A percentile compares a stretch with the other conserved stretches of the same genome.
Conservation (phyloP, 2,888 invertebrate species). For the Diarsia brunnea region DNA sequence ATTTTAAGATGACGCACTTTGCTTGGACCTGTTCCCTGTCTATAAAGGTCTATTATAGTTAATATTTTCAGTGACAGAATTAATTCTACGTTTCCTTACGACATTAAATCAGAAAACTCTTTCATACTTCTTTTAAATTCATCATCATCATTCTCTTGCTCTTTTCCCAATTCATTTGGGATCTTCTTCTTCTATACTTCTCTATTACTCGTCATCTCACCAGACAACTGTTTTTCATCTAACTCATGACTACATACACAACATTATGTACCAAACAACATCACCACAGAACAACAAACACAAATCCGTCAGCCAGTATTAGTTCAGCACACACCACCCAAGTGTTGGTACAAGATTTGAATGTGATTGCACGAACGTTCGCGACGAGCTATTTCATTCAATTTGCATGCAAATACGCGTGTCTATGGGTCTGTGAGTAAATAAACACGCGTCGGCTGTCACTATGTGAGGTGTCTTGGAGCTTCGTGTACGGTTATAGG, state of each 20-base stretch:
- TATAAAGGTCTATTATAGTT: not conserved
- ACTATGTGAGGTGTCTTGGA: slow-evolving; percentile 23
- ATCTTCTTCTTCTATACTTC: too few relatives aligned
- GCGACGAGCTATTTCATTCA: slow-evolving; percentile 56
- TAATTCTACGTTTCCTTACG: too few relatives aligned
- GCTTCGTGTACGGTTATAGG: not conserved
- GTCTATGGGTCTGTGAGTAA: slow-evolving; percentile 39
- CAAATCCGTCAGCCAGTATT: slow-evolving; percentile 42
- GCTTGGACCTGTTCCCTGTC: not conserved
- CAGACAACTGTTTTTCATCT: too few relatives aligned
- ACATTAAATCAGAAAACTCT: not conserved
- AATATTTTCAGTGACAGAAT: not conserved
- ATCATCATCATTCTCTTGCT: too few relatives aligned
- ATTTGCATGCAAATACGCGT: slow-evolving; percentile 66
- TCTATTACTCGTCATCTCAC: too few relatives aligned
- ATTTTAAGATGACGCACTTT: not conserved
- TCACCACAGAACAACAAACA: slow-evolving; percentile 35
- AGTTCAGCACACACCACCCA: slow-evolving; percentile 42
- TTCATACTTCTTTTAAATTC: not conserved
- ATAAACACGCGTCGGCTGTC: slow-evolving; percentile 52
- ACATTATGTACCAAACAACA: not conserved
- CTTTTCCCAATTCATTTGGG: too few relatives aligned
- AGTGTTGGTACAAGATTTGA: slow-evolving; percentile 60
- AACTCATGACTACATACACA: not conserved
- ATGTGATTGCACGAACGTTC: slow-evolving; percentile 63